Percentiles rank a stretch among this genome's conserved stretches.
phyloP scores from a whole-genome alignment of 2,888 invertebrate species.

The Xestia ashworthii region DNA sequence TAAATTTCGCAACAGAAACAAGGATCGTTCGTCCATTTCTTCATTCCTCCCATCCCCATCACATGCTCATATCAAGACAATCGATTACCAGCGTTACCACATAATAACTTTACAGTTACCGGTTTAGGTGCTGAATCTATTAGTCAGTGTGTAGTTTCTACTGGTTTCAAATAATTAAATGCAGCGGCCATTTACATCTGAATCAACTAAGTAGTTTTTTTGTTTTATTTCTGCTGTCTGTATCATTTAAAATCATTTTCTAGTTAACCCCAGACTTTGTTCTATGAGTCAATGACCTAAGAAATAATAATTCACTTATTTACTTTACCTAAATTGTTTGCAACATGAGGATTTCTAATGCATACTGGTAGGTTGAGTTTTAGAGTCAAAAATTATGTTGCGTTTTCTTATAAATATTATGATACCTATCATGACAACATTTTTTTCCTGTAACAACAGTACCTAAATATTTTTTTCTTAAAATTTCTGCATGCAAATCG shows the following conservation, averaged over 20 bases:
- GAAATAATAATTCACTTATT: not conserved
- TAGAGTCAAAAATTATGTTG: no score
- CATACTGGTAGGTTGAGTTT: not conserved
- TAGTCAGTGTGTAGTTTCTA: not conserved
- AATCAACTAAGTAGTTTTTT: not conserved
- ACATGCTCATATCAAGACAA: no score
- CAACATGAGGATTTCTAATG: not conserved
- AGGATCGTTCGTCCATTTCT: not conserved
- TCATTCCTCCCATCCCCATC: no score
- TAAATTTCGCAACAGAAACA: not conserved
- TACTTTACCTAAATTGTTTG: not conserved
- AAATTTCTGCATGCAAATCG: not conserved
- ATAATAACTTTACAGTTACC: no score
- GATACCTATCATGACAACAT: not conserved
- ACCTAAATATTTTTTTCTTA: not conserved
- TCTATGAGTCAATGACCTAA: conserved; percentile 11
- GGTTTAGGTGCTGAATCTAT: not conserved
- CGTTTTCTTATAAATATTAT: not conserved
- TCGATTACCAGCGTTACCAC: no score
- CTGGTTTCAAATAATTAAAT: not conserved
- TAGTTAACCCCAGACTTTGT: conserved; percentile 17
- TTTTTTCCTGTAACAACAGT: not conserved
- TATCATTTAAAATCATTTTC: not conserved
- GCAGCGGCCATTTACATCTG: conserved; percentile 1
- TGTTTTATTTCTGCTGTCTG: not conserved